Percentiles rank a stretch among this genome's conserved stretches.
These are phyloP conservation scores for Enhydra lutris DNA, from an alignment of 2,113 vertebrate genomes.

Conservation along the genomic window DNA sequence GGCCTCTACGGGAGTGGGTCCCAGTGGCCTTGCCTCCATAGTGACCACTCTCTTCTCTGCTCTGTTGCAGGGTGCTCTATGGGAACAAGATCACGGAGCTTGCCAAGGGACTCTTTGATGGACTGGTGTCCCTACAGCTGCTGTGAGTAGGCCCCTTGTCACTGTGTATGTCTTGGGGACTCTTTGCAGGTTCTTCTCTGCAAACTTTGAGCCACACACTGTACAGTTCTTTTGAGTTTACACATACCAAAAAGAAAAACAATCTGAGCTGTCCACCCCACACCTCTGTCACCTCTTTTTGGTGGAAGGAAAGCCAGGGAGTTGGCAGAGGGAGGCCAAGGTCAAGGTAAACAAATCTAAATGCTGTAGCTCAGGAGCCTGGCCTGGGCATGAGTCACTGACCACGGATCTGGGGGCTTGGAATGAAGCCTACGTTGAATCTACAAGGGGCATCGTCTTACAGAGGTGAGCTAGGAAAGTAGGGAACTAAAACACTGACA, in stretches of 20 bases:
- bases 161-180: slow-evolving; percentile 43
- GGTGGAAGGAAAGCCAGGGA: neutral
- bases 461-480: neutral
- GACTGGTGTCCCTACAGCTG: slow-evolving; percentile 95
- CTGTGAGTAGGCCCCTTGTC: slow-evolving; percentile 90
- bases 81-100: slow-evolving; percentile 99
- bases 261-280: neutral
- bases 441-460: neutral
- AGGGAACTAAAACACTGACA: neutral
- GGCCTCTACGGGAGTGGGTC: slow-evolving; percentile 44
- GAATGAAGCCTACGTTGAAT: neutral
- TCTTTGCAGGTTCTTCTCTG: slow-evolving; percentile 37
- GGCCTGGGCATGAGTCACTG: neutral
- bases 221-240: neutral
- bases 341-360: neutral
- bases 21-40: rapidly evolving
- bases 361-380: neutral
- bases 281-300: neutral
- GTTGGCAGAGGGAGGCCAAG: neutral
- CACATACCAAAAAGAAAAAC: neutral
- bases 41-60: slow-evolving; percentile 52
- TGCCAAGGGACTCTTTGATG: slow-evolving; percentile 96
- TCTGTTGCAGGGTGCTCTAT: slow-evolving; percentile 93
- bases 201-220: neutral
- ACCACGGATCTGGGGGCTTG: neutral